Conservation (phyloP, 1,140 invertebrate species). For the Trichonephila clavipes region DNA sequence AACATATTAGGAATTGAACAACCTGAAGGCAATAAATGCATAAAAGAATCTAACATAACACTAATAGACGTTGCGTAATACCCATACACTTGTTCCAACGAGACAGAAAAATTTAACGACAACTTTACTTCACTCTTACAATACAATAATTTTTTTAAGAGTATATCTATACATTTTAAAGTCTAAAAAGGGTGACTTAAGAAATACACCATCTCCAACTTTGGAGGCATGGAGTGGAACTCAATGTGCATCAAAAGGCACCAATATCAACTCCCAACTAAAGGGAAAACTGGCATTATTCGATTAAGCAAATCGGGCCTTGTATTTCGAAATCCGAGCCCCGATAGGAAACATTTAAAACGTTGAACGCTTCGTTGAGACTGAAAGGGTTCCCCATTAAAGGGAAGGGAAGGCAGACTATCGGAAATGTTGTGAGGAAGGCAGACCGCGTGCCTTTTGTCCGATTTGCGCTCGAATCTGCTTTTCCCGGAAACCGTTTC, state of each 20-base stretch:
- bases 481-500: constrained; percentile 71
- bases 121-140: too few species aligned
- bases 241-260: not conserved
- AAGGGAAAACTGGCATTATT: constrained; percentile 29
- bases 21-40: too few species aligned
- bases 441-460: constrained; percentile 68
- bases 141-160: too few species aligned
- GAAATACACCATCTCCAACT: too few species aligned
- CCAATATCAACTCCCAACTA: not conserved
- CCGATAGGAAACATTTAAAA: constrained; percentile 55
- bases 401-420: constrained; percentile 50
- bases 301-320: constrained; percentile 44
- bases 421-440: constrained; percentile 64
- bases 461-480: constrained; percentile 72
- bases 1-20: too few species aligned
- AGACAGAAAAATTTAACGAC: too few species aligned
- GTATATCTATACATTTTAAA: too few species aligned
- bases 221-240: not conserved
- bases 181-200: too few species aligned
- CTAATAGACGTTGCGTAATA: too few species aligned
- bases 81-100: too few species aligned
- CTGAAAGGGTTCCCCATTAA: constrained; percentile 58
- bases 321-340: not conserved
- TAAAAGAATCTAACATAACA: too few species aligned
- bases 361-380: constrained; percentile 48